Conservation (phyloP, 64 coral and sea anemone genomes). For the Exaiptasia diaphana region DNA sequence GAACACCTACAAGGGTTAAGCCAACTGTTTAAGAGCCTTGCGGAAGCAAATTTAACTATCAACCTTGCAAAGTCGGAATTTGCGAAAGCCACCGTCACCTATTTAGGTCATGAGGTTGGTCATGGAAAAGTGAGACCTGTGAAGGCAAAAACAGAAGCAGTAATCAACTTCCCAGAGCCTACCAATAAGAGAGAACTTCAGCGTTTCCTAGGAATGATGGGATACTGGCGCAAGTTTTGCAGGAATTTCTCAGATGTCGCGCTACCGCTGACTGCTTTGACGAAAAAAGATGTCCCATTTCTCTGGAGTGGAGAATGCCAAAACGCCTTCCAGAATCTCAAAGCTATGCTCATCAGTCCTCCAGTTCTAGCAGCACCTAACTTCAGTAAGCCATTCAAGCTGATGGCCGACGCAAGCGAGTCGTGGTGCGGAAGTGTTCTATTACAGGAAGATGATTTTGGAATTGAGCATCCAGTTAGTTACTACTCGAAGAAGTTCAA, state of each 20-base stretch:
- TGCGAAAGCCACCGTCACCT: background rate
- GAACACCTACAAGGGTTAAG: background rate
- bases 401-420: background rate
- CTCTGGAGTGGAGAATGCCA: background rate
- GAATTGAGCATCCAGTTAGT: background rate
- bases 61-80: background rate
- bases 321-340: background rate
- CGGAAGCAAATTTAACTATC: background rate
- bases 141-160: background rate
- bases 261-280: background rate
- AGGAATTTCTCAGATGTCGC: background rate
- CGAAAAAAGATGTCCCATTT: background rate
- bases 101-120: background rate
- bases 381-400: background rate
- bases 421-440: background rate
- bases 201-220: background rate
- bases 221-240: background rate
- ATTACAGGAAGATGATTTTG: background rate
- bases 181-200: background rate
- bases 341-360: background rate
- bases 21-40: background rate
- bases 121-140: background rate
- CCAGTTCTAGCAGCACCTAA: conserved; percentile 1
- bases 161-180: background rate
- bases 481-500: background rate